Evolutionary conservation across 1,140 invertebrate species (phyloP), one percentile per base, ranked within the genome.

Genomic region (Hestina assimilis): DNA sequence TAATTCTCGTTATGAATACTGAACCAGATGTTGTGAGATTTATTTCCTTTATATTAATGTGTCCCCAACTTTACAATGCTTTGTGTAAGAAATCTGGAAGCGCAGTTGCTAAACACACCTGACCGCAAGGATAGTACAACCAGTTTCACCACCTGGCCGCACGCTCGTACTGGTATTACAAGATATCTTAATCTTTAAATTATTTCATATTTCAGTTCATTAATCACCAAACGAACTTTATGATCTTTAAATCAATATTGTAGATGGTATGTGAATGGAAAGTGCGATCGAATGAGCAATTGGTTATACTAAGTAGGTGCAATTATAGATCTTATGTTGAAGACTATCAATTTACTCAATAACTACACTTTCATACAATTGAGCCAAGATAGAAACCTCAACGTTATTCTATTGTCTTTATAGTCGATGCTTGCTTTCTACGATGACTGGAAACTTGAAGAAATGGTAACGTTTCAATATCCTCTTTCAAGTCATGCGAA

Each of bases 71-170:
- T 40, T 15, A 48, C 21, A 48, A 12, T 48, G 29, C 17, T 35
- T 51, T 56, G 52, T 57, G 31, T 54, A 64, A 63, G 53, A 71
- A 75, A 71, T 76, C 67, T 71, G 56, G 41, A 62, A 52, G 59
- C 57, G 61, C 47, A 62, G 52, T 66, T 59, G 61, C 47, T 57
- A 50, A 61, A 69, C 69, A 69, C 72, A 75, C 67, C 69, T 76
- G 72, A 71, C 64, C 54, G 47, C 63, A 69, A 57, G 42, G 45
- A 53, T 47, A 52, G 64, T 57, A 53, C 57, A 78, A 83, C 75
- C 75, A 80, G 80, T 79, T 80, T 69, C 59, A 31, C 63, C 76
- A 79, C 61, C 73, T 79, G 79, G 70, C 58, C 50, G 57, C 28
- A 38, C 50, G 51, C 62, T n/a, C 24, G 8, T 28, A 28, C 24